Evolutionary conservation across 2,797 vertebrate genomes (phyloP), one percentile per base, ranked within the genome.

Genomic region (Scyliorhinus canicula): DNA sequence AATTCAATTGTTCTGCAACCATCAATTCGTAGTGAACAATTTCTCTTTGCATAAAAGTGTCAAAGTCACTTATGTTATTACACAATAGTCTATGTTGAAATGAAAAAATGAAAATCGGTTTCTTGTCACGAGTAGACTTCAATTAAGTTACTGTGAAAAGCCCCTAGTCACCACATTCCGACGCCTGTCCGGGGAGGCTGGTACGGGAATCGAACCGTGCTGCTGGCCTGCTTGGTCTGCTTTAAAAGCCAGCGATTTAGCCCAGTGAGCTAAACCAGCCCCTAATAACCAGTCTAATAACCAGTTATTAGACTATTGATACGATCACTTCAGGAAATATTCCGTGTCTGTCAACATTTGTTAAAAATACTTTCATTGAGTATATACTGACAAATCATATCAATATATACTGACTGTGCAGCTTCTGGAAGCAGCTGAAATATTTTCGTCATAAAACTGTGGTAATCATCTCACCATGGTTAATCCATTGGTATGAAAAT

Each of bases 1-100:
- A 63, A 40, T 63, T 63, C 57, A 40, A n/a, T 40, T 11, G 35
- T 40, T 63, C 57, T 63, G 35, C 55, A n/a, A 90, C 35, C 35
- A 90, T 60, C 57, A 90, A 35, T 63, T 63, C 35, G 26, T 19
- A 19, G 16, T 24, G 16, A 50, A 63, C 35, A 90, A 28, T 1
- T 6, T 16, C 19, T 90, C 19, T 63, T 40, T 90, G 24, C 16
- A 90, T 6, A n/a, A 60, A 90, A 63, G 35, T 90, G 55, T 60
- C 55, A 90, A 90, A 90, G 35, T n/a, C 57, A 90, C 57, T 52
- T 90, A 40, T 90, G 60, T 90, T 40, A 90, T 60, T 55, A 57
- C 57, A 79, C n/a, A n/a, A n/a, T n/a, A n/a, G n/a, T n/a, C n/a
- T n/a, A n/a, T n/a, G n/a, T n/a, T n/a, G n/a, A n/a, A n/a, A n/a